Conservation (phyloP, 2,797 vertebrate species). For the Cossypha heuglini region DNA sequence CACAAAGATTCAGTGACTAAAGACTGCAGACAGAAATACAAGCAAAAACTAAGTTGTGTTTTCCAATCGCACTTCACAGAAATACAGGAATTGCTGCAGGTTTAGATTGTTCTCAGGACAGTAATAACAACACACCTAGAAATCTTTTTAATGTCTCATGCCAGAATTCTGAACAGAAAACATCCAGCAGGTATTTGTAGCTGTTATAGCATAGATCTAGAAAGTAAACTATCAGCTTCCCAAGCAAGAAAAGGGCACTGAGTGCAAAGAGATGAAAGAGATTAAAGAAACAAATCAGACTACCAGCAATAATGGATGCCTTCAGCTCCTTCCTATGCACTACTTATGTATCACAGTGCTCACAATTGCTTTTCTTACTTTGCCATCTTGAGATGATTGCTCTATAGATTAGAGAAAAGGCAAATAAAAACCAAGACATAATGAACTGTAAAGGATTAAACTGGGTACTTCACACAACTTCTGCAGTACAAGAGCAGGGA, state of each 20-base stretch:
- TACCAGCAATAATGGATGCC: background rate
- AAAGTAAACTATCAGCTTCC: background rate
- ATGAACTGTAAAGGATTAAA: slow-evolving; percentile 6
- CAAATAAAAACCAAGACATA: slow-evolving; percentile 18
- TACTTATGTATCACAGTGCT: background rate
- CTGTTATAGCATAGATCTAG: background rate
- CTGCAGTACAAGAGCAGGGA: background rate
- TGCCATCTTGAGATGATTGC: background rate
- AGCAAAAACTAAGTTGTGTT: background rate
- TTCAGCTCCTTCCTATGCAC: background rate
- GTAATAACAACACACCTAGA: background rate
- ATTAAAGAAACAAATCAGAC: slow-evolving; percentile 17
- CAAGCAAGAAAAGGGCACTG: background rate
- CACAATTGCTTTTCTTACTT: background rate
- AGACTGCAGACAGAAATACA: background rate
- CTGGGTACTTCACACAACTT: background rate
- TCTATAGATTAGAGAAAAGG: background rate
- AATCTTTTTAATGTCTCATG: background rate
- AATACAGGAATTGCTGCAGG: background rate
- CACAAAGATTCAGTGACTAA: background rate
- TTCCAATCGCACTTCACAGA: background rate
- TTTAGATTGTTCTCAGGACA: background rate
- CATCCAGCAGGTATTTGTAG: background rate
- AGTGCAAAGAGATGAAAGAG: background rate
- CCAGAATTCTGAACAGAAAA: background rate